Conservation (phyloP, 2,888 invertebrate species). For the Isoperla grammatica region DNA sequence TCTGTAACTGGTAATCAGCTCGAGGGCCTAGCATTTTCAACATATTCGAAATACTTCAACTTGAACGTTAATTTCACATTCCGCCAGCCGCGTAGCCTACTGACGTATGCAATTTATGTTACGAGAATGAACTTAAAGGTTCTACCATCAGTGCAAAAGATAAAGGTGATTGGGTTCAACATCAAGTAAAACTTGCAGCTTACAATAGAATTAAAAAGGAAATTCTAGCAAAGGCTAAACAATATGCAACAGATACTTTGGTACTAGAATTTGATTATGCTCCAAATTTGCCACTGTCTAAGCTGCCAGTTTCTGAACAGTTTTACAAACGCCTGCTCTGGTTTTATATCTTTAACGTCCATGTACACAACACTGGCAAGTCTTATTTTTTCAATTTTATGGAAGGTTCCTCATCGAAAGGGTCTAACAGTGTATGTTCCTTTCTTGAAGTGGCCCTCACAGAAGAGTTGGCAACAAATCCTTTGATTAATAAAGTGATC, state of each 20-base stretch:
- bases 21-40: no score
- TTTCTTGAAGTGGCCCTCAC: no score
- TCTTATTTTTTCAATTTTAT: slow-evolving; percentile 26
- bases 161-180: no score
- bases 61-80: no score
- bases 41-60: no score
- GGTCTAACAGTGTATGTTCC: neutral
- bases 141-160: no score
- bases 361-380: slow-evolving; percentile 28
- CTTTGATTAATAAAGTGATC: no score
- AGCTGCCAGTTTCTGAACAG: slow-evolving; percentile 26
- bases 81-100: no score
- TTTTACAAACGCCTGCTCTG: slow-evolving; percentile 32
- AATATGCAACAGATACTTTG: slow-evolving; percentile 13
- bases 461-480: no score
- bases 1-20: no score
- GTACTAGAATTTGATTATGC: slow-evolving; percentile 32
- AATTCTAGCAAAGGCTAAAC: slow-evolving; percentile 19
- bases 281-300: slow-evolving; percentile 32
- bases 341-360: slow-evolving; percentile 31
- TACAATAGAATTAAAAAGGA: slow-evolving; percentile 7
- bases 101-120: no score
- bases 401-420: slow-evolving; percentile 22
- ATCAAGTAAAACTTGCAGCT: slow-evolving; percentile 23
- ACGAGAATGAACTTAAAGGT: no score